Conservation (phyloP, 2,113 vertebrate genomes). For the Sitta europaea region DNA sequence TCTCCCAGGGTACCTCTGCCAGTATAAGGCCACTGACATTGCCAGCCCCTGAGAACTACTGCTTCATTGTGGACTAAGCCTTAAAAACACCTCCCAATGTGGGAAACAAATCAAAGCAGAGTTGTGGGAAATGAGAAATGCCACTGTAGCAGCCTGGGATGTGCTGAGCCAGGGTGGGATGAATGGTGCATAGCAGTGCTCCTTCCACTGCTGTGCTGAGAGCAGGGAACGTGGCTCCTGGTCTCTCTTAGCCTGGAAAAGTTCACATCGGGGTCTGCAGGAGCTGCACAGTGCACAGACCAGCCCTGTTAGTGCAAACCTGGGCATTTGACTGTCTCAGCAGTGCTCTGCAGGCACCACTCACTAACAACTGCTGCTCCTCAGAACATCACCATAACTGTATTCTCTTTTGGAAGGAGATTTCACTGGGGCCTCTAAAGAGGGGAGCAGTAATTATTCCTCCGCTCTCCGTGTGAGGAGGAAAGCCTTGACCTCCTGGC, state of each 20-base stretch:
- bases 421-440: not conserved
- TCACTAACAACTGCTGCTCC: not conserved
- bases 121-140: not conserved
- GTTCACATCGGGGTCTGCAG: not conserved
- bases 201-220: not conserved
- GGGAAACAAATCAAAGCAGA: not conserved
- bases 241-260: not conserved
- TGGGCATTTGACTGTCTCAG: not conserved
- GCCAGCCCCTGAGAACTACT: not conserved
- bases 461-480: not conserved
- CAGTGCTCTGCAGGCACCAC: not conserved
- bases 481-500: conserved; percentile 26
- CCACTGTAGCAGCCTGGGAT: not conserved
- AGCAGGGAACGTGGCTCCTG: not conserved
- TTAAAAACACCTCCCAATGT: not conserved
- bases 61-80: not conserved
- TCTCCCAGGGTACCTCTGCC: not conserved
- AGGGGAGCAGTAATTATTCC: not conserved
- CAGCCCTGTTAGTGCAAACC: not conserved
- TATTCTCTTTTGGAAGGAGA: not conserved
- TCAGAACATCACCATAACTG: not conserved
- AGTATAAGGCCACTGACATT: not conserved
- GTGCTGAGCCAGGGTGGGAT: not conserved
- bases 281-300: not conserved
- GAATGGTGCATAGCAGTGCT: not conserved